Evolutionary conservation across 2,797 vertebrate genomes (phyloP), one percentile per base, ranked within the genome.

Genomic region (Synanceia verrucosa): DNA sequence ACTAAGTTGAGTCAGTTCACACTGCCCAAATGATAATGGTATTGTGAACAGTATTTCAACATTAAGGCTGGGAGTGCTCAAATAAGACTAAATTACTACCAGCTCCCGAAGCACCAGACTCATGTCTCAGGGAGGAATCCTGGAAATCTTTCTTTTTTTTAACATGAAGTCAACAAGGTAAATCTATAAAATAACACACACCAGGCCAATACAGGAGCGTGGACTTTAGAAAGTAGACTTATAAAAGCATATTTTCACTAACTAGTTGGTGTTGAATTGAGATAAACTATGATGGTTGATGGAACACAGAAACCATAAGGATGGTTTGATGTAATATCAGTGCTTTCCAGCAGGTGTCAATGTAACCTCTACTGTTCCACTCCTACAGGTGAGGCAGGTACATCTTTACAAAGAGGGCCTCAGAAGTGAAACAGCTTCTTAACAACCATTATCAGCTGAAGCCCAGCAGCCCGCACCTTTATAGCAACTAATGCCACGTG

Each of bases 311-410:
- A n/a, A 24, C 6, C 29, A 43, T 33, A 3, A 44, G 11, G n/a
- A 12, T 1, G 1, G 5, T 16, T 28, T 43, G 18, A 0, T 62
- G 76, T 55, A 83, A 50, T 79, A 70, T 64, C 57, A 6, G 2
- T 0, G 0, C 11, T 3, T 2, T 69, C 90, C 91, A 90, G 65
- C 79, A 89, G 91, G 66, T 62, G 92, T 79, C 90, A 70, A 1
- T 56, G 36, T 37, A 48, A 62, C 33, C 52, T 58, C 28, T 50
- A 29, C 9, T 16, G 23, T 39, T 57, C 23, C 44, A 6, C 14
- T 68, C 36, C 62, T 79, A 75, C 77, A 89, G 83, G 79, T 84
- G 84, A 61, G 72, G 6, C 10, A 23, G 63, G 47, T 28, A 48
- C 73, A 85, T 34, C 46, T 73, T 78, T 50, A 9, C 14, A 56